Evolutionary conservation across 2,888 invertebrate species (phyloP).

Genomic region (Malacosoma neustria): DNA sequence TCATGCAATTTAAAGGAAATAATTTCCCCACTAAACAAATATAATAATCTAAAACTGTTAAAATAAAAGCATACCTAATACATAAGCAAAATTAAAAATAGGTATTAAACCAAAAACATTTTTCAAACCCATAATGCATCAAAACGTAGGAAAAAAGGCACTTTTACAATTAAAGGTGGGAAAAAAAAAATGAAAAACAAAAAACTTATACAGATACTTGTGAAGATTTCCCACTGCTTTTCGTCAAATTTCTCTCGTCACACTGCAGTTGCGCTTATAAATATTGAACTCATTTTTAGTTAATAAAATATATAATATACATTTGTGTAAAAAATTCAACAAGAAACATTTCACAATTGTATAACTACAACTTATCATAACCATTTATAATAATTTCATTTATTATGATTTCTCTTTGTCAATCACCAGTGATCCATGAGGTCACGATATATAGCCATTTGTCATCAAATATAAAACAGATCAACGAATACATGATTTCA

Average conservation of each 20-base stretch:
- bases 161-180: conserved; percentile 63
- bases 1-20: conserved; percentile 22
- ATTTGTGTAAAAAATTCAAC: conserved; percentile 47
- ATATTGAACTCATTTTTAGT: conserved; percentile 48
- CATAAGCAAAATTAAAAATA: conserved; percentile 43
- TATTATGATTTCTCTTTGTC: background rate
- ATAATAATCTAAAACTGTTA: conserved; percentile 43
- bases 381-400: background rate
- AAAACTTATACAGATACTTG: conserved; percentile 42
- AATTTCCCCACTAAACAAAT: conserved; percentile 29
- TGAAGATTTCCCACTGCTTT: conserved; percentile 38
- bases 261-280: conserved; percentile 67
- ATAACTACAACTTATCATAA: conserved; percentile 23
- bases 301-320: conserved; percentile 53
- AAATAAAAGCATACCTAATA: conserved; percentile 41
- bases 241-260: conserved; percentile 63
- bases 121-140: conserved; percentile 38
- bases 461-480: conserved; percentile 6
- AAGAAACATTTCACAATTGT: conserved; percentile 37
- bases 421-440: too few species aligned
- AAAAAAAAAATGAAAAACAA: conserved; percentile 29
- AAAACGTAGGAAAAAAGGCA: conserved; percentile 49
- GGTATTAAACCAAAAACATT: conserved; percentile 21
- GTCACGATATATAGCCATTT: background rate
- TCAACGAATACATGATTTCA: conserved; percentile 11